Evolutionary conservation across 2,888 invertebrate species (phyloP), one percentile per base, ranked within the genome.

Genomic region (Geotrupes spiniger): DNA sequence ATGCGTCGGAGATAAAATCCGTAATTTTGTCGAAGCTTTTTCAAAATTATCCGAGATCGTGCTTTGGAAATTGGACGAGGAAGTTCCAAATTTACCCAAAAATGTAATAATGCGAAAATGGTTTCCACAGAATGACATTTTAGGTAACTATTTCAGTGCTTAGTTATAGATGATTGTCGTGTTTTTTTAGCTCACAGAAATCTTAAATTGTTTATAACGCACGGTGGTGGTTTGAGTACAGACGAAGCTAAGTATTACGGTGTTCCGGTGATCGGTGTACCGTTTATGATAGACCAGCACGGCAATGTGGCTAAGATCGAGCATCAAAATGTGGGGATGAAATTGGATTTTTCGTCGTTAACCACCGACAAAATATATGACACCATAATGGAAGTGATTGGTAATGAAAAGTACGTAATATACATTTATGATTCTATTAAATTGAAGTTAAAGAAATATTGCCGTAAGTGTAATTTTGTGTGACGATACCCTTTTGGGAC

Each of bases 91-190:
- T 41, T 36, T 69, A 11, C 68, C 72, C 0, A 42, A 53, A 15
- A 73, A 74, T 53, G 68, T 74, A 0, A 60, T 64, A 41, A 38
- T 68, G 1, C 49, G 49, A 11, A 63, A 65, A 41, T 73, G 70
- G 71, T 54, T 69, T 9, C 69, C 72, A 1, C 73, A 73, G 53
- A 66, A 64, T 40, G 71, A 71, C 51, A 59, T 73, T 33, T 54
- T 74, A 36, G 70, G 70, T 60, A 50, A 43, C 45, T n/a, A n/a
- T n/a, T n/a, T n/a, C n/a, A n/a, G n/a, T n/a, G n/a, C n/a, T n/a
- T 48, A 46, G n/a, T 12, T 31, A 5, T 5, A 31, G 3, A 9
- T 12, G 4, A 9, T 2, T 31, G n/a, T n/a, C n/a, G 5, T n/a
- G 10, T 31, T 16, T 58, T 73, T 38, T 53, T 72, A 36, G 69